Percentiles rank a stretch among this genome's conserved stretches.
Evolutionary conservation across 2,113 vertebrate genomes (phyloP).

Genomic region (Trichechus manatus): DNA sequence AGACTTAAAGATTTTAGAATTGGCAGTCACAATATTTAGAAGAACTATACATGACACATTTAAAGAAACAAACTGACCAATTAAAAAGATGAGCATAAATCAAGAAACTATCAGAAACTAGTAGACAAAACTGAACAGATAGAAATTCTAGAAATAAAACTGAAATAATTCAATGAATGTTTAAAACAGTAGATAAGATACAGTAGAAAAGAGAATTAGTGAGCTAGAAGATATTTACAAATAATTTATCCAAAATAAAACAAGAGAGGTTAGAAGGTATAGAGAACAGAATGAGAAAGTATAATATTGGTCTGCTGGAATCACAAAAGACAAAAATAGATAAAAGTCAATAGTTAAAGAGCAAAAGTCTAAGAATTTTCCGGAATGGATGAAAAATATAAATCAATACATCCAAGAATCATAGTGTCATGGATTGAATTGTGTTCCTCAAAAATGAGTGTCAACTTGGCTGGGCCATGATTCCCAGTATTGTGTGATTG

Average conservation of each 20-base stretch:
- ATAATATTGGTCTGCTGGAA: neutral
- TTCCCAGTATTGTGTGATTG: no score
- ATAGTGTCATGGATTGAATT: neutral
- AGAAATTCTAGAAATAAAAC: constrained; percentile 3
- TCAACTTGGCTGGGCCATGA: no score
- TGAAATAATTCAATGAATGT: neutral
- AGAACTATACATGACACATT: neutral
- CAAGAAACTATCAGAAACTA: neutral
- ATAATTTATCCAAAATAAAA: neutral
- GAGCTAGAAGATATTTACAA: neutral
- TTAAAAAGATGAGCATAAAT: neutral
- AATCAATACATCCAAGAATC: neutral
- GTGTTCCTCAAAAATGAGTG: no score
- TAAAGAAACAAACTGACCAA: neutral
- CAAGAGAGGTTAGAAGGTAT: neutral
- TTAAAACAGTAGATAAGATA: neutral
- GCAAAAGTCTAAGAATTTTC: neutral
- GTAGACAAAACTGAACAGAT: neutral
- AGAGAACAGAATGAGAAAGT: neutral
- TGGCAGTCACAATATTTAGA: neutral
- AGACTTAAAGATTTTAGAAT: neutral
- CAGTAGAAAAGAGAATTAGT: neutral
- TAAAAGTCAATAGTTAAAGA: neutral
- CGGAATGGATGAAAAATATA: neutral
- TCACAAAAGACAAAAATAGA: neutral